These are phyloP conservation scores for Orchestia grillus DNA, from an alignment of 1,140 invertebrate species.

Conservation along the genomic window DNA sequence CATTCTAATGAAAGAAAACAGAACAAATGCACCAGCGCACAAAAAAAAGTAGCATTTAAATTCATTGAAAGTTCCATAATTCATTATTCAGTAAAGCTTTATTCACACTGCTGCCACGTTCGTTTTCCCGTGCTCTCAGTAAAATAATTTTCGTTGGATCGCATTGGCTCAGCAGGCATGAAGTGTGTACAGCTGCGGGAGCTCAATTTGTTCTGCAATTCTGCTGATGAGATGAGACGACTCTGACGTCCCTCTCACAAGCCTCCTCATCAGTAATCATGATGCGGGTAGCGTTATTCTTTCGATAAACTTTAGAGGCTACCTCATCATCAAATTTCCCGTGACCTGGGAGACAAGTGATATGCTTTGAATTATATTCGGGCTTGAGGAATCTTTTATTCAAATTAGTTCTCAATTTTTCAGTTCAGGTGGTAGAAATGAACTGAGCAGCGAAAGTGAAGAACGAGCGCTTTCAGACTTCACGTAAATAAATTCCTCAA, in stretches of 20 bases:
- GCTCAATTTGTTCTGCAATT: not conserved
- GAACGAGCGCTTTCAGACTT: not conserved
- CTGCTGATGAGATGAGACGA: not conserved
- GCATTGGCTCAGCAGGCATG: not conserved
- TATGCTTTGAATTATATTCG: not conserved
- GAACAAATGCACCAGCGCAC: not conserved
- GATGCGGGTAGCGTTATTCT: not conserved
- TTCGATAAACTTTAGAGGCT: not conserved
- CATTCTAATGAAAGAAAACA: not conserved
- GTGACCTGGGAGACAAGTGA: not conserved
- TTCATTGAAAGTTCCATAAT: too few relatives aligned
- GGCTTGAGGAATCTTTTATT: not conserved
- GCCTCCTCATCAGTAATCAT: not conserved
- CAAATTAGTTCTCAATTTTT: not conserved
- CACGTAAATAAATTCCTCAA: not conserved
- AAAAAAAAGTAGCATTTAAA: not conserved
- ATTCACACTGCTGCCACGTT: not conserved
- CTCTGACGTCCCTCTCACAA: not conserved
- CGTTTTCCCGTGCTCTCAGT: not conserved
- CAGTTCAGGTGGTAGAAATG: not conserved
- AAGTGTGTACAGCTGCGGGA: not conserved
- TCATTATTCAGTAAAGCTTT: not conserved
- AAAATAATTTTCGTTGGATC: not conserved
- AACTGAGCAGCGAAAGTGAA: not conserved
- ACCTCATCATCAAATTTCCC: not conserved